A percentile compares a stretch with the other conserved stretches of the same genome.
Evolutionary conservation across 2,888 invertebrate species (phyloP).

Genomic region (Amaurobius ferox): DNA sequence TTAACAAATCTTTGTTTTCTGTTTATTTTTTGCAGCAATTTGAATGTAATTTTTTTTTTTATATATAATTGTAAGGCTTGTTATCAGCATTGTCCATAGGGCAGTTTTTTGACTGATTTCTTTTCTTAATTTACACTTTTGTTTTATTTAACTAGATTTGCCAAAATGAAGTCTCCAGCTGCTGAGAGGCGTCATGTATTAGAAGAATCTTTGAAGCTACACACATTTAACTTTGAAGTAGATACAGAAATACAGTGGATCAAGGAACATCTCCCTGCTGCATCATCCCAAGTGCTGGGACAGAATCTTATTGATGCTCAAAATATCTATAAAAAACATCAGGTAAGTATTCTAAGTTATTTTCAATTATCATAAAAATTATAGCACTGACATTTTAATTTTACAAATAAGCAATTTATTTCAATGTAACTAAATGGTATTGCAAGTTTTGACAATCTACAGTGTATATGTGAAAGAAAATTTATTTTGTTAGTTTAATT

Average conservation of each 20-base stretch:
- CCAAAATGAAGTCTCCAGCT: conserved; percentile 85
- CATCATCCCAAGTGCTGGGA: conserved; percentile 84
- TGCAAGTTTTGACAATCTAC: too few species aligned
- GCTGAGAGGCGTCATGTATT: conserved; percentile 85
- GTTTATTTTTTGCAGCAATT: not conserved
- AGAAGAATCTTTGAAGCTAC: conserved; percentile 89
- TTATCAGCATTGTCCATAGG: not conserved
- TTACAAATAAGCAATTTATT: too few species aligned
- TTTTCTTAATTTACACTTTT: too few species aligned
- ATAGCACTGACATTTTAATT: too few species aligned
- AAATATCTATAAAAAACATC: conserved; percentile 93
- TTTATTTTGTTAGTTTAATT: too few species aligned
- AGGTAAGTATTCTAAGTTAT: conserved; percentile 76
- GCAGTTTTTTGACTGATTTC: too few species aligned
- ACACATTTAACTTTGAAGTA: conserved; percentile 95
- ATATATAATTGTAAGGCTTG: not conserved
- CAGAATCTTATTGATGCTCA: conserved; percentile 94
- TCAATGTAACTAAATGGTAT: too few species aligned
- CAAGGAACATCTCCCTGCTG: conserved; percentile 89
- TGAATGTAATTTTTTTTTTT: not conserved
- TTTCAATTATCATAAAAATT: too few species aligned
- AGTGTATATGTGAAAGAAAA: too few species aligned
- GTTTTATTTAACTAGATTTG: conserved; percentile 79
- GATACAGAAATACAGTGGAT: conserved; percentile 97
- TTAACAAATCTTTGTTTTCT: not conserved